phyloP scores from a whole-genome alignment of 2,888 invertebrate genomes.

The Anoncus sp. region DNA sequence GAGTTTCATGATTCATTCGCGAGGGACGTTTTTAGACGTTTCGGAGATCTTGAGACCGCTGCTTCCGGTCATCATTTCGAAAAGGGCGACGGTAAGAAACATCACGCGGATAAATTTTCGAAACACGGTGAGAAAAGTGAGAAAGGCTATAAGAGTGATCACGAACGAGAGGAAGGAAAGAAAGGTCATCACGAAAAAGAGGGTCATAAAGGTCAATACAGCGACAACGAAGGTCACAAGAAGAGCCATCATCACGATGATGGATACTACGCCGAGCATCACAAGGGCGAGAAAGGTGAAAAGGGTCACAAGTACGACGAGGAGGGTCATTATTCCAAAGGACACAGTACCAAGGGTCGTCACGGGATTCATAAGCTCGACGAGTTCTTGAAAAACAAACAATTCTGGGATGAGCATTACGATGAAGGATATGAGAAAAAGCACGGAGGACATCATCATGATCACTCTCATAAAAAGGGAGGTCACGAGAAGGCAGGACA shows the following conservation, averaged over 20 bases:
- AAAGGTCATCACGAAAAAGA: constrained; percentile 91
- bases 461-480: constrained; percentile 92
- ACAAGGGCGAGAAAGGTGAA: constrained; percentile 88
- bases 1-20: constrained; percentile 50
- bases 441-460: constrained; percentile 92
- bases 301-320: constrained; percentile 88
- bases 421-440: constrained; percentile 93
- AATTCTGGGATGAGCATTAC: constrained; percentile 94
- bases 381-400: constrained; percentile 94
- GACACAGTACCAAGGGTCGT: constrained; percentile 93
- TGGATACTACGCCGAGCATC: constrained; percentile 87
- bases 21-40: constrained; percentile 83
- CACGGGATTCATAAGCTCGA: constrained; percentile 94
- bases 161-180: constrained; percentile 88
- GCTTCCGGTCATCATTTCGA: constrained; percentile 85
- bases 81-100: constrained; percentile 88
- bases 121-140: constrained; percentile 89
- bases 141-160: constrained; percentile 89
- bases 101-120: constrained; percentile 87
- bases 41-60: constrained; percentile 85
- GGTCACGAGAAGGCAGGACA: constrained; percentile 93
- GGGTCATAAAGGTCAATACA: constrained; percentile 86
- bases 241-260: constrained; percentile 87
- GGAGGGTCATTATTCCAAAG: constrained; percentile 91
- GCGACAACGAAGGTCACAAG: constrained; percentile 87